Percentiles rank a stretch among this genome's conserved stretches.
phyloP scores from a whole-genome alignment of 2,797 vertebrate species.

The Emys orbicularis region DNA sequence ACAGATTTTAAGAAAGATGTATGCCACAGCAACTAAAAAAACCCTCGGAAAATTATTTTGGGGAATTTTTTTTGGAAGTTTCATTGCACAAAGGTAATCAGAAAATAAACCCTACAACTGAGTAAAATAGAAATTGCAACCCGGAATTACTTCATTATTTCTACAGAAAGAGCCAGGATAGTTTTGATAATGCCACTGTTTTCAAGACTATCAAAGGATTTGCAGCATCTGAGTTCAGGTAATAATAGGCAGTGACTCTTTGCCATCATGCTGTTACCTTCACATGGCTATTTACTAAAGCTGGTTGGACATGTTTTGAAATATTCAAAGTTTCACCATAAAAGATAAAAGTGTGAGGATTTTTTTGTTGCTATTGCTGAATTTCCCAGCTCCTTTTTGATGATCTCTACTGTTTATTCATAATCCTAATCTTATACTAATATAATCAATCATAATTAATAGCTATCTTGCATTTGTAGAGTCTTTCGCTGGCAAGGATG shows the following conservation, averaged over 20 bases:
- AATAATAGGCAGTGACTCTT: neutral
- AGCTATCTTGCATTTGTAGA: no score
- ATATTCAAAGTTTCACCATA: neutral
- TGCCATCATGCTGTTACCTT: neutral
- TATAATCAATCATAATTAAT: neutral
- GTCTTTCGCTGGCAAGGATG: neutral
- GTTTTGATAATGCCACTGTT: neutral
- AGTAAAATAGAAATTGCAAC: neutral
- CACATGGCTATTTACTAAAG: neutral
- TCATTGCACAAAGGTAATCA: neutral
- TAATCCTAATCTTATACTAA: neutral
- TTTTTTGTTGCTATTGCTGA: neutral
- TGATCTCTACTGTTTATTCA: neutral
- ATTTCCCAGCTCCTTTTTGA: neutral
- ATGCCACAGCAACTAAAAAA: constrained; percentile 4
- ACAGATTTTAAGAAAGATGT: neutral
- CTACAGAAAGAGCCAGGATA: neutral
- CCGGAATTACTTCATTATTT: neutral
- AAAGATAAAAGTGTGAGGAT: neutral
- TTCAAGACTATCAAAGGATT: neutral
- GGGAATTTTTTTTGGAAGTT: constrained; percentile 1
- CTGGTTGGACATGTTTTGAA: neutral
- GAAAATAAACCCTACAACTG: neutral
- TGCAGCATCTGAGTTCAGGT: neutral
- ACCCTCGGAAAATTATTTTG: neutral